These are phyloP conservation scores for Acleris emargana DNA, from an alignment of 2,888 invertebrate species.

Conservation along the genomic window DNA sequence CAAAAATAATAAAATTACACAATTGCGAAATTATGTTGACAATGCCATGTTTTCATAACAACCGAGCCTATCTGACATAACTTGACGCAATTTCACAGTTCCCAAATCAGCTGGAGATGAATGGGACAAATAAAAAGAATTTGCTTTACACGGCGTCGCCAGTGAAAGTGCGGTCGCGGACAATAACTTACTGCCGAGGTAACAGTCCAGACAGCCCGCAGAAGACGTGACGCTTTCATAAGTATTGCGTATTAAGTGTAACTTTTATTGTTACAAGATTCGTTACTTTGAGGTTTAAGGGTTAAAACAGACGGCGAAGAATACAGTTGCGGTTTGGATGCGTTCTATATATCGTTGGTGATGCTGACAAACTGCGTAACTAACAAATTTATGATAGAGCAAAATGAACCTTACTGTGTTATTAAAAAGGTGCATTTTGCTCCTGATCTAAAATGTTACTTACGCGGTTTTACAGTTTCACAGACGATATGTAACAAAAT, in stretches of 20 bases:
- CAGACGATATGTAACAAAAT: no score
- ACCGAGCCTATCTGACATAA: constrained; percentile 24
- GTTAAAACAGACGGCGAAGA: background rate
- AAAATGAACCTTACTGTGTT: no score
- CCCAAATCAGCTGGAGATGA: constrained; percentile 14
- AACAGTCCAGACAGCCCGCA: constrained; percentile 9
- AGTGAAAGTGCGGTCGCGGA: constrained; percentile 33
- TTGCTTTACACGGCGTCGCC: constrained; percentile 27
- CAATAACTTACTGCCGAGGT: constrained; percentile 32
- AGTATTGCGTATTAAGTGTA: constrained; percentile 20
- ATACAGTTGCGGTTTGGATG: background rate
- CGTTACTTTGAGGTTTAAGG: no score
- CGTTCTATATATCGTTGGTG: no score
- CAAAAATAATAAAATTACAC: no score
- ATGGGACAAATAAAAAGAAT: constrained; percentile 31
- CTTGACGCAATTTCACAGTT: constrained; percentile 21
- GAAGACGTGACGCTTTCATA: constrained; percentile 24
- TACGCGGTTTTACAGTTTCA: no score
- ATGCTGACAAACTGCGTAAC: no score
- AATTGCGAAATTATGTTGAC: background rate
- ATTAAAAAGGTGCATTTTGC: no score
- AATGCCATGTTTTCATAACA: constrained; percentile 13
- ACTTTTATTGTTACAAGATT: constrained; percentile 23
- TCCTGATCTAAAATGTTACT: no score
- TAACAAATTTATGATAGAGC: no score